Base-by-base conservation (phyloP, 2,797 vertebrate genomes). In the Potorous gilbertii region DNA sequence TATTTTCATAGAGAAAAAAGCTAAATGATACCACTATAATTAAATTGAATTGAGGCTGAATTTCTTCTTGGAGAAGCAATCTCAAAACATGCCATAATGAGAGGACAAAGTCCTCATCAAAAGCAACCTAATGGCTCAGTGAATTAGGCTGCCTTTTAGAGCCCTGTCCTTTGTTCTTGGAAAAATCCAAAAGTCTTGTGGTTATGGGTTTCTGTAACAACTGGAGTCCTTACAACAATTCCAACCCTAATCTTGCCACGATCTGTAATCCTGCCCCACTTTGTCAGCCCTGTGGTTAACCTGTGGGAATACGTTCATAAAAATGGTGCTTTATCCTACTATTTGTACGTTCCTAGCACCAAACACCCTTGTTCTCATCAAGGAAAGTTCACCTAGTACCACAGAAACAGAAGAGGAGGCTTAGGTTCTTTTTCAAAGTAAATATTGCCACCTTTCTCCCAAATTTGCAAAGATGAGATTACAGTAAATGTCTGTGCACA, bases 341-440 rank as follows among this genome's bases (percentile, higher is more conserved):
- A 21, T 10, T 87, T 91, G 14, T 89, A 27, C 74, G 29, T 81
- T 90, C 56, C 52, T 94, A 14, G n/a, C 12, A 81, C 29, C 34
- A 92, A 31, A 93, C 52, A 56, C 8, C 40, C 54, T n/a, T 81
- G 16, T 90, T 62, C 24, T 54, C 50, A 55, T 59, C 54, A 1
- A 0, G 5, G 62, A 66, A 54, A 28, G 28, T 74, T 27, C 2
- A 1, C 27, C 6, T 34, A 50, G 54, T 34, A 5, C 27, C 91
- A 54, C 50, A 94, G 56, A 92, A 92, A 52, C 0, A 0, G 54
- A 95, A 93, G 59, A 96, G 93, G 55, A 93, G 11, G n/a, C 74
- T 81, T 81, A 54, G 28, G 27, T 55, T 95, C 52, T 95, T 59
- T 59, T 94, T 29, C 90, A 95, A 93, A 92, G 59, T 59, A 96